phyloP scores from a whole-genome alignment of 2,113 vertebrate genomes.

The Uria aalge region DNA sequence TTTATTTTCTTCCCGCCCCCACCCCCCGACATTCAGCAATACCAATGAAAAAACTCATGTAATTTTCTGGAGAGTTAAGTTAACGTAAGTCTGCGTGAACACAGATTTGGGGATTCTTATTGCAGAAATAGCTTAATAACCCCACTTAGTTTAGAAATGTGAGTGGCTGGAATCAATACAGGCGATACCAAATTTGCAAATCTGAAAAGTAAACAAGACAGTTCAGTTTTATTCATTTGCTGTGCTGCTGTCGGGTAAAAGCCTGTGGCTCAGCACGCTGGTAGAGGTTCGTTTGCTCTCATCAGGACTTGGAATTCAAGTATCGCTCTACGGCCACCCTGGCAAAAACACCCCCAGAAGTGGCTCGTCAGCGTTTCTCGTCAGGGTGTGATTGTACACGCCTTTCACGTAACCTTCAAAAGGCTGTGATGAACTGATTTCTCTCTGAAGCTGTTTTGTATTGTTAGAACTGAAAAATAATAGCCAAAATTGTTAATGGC shows the following conservation, averaged over 20 bases:
- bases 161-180: neutral
- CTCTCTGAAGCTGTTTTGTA: neutral
- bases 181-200: neutral
- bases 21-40: neutral
- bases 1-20: no score
- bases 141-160: neutral
- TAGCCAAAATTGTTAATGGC: neutral
- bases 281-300: neutral
- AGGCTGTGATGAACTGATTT: neutral
- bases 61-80: neutral
- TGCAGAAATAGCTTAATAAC: neutral
- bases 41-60: neutral
- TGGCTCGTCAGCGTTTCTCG: neutral
- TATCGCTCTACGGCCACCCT: rapidly evolving
- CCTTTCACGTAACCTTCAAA: neutral
- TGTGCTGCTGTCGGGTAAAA: no score
- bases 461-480: neutral
- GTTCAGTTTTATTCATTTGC: neutral
- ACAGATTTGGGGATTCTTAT: neutral
- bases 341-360: neutral
- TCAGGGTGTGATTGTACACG: no score
- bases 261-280: neutral
- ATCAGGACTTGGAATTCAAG: neutral
- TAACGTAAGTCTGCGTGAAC: neutral
- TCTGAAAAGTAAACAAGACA: neutral